These are phyloP conservation scores for Australoheros facetus DNA, from an alignment of 2,797 vertebrate species.

Conservation along the genomic window DNA sequence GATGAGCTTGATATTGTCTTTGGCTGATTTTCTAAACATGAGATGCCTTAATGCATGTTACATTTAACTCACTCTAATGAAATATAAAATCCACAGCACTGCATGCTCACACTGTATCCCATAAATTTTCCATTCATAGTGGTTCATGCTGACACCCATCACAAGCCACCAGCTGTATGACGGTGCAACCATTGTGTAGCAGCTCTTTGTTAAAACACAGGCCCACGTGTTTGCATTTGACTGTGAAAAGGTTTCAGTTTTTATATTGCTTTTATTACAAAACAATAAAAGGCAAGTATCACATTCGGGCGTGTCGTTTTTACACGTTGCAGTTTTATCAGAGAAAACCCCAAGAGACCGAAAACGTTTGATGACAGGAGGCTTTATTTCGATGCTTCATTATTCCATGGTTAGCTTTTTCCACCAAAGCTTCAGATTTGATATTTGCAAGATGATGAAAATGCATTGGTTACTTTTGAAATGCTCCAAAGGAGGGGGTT, in stretches of 20 bases:
- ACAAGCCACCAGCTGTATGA: slow-evolving; percentile 6
- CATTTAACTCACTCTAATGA: not conserved
- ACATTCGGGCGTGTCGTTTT: not conserved
- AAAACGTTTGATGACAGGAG: slow-evolving; percentile 52
- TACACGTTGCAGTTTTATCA: slow-evolving; percentile 4
- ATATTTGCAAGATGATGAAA: slow-evolving; percentile 44
- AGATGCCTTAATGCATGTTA: slow-evolving; percentile 59
- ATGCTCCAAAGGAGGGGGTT: slow-evolving; percentile 23
- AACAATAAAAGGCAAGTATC: slow-evolving; percentile 30
- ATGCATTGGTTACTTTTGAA: slow-evolving; percentile 22
- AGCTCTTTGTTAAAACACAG: slow-evolving; percentile 22
- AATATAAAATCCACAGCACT: slow-evolving; percentile 1
- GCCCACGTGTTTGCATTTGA: slow-evolving; percentile 29
- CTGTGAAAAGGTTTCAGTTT: slow-evolving; percentile 45
- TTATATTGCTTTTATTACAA: slow-evolving; percentile 48
- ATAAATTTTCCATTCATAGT: not conserved
- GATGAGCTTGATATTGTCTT: slow-evolving; percentile 10
- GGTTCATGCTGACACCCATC: not conserved
- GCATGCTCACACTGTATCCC: slow-evolving; percentile 17
- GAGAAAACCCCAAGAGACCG: slow-evolving; percentile 48
- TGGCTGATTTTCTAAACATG: slow-evolving; percentile 27
- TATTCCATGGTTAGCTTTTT: slow-evolving; percentile 38
- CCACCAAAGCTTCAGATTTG: slow-evolving; percentile 31
- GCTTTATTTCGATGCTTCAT: slow-evolving; percentile 69
- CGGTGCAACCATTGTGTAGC: slow-evolving; percentile 11